phyloP scores from a whole-genome alignment of 2,888 invertebrate species.

The Tryphoninae sp. region DNA sequence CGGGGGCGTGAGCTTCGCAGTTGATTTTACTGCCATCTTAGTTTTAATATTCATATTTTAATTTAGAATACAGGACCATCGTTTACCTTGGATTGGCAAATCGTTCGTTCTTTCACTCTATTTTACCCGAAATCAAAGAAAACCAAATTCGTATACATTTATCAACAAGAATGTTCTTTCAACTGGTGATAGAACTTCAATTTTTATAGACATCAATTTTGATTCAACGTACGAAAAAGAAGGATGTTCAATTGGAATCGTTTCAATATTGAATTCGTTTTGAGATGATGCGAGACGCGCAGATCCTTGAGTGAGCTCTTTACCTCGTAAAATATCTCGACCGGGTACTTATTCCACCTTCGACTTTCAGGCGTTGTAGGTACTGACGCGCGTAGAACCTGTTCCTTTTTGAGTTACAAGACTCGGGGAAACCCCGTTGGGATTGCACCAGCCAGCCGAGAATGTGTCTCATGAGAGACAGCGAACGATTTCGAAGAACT shows the following conservation, averaged over 20 bases:
- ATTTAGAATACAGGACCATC: too few relatives aligned
- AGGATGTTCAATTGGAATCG: conserved; percentile 6
- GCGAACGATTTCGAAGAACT: conserved; percentile 18
- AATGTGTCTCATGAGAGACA: conserved; percentile 45
- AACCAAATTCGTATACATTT: neutral
- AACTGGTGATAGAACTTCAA: too few relatives aligned
- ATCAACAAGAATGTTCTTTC: neutral
- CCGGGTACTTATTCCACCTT: conserved; percentile 33
- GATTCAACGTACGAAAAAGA: neutral
- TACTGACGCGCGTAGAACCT: conserved; percentile 55
- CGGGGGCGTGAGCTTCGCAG: too few relatives aligned
- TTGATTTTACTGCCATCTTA: too few relatives aligned
- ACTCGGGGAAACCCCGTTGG: conserved; percentile 56
- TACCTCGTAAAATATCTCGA: conserved; percentile 18
- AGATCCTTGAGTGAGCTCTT: conserved; percentile 4
- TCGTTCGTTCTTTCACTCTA: too few relatives aligned
- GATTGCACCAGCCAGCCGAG: conserved; percentile 53
- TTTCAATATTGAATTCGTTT: conserved; percentile 15
- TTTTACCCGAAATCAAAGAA: neutral
- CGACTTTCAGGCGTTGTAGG: conserved; percentile 47
- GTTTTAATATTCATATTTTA: too few relatives aligned
- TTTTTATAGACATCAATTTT: neutral
- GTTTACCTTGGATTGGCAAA: too few relatives aligned
- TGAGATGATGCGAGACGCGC: conserved; percentile 4
- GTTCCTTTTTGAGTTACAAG: conserved; percentile 46